phyloP scores from a whole-genome alignment of 2,888 invertebrate species.

The Harmothoe impar region DNA sequence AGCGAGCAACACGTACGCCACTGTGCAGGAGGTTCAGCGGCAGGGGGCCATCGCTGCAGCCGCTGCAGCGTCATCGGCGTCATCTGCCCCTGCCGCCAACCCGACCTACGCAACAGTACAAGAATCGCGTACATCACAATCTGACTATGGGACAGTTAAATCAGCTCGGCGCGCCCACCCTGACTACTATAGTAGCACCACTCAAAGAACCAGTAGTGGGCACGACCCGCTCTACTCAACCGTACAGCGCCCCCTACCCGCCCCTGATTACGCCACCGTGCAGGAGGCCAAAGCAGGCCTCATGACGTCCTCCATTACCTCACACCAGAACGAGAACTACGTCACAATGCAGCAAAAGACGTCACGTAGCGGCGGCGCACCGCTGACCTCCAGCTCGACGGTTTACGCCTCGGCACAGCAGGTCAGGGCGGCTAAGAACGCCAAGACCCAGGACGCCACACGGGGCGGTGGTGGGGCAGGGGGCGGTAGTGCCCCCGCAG shows the following conservation, averaged over 20 bases:
- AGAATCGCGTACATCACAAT: neutral
- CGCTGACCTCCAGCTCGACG: neutral
- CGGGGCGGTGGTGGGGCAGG: neutral
- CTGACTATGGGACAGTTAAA: conserved; percentile 40
- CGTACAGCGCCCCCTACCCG: conserved; percentile 17
- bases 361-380: neutral
- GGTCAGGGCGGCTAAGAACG: conserved; percentile 52
- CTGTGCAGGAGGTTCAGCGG: conserved; percentile 42
- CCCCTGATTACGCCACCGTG: conserved; percentile 35
- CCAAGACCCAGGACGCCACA: conserved; percentile 6
- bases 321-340: conserved; percentile 45
- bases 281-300: conserved; percentile 44
- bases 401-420: conserved; percentile 50
- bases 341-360: conserved; percentile 37
- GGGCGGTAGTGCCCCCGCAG: neutral
- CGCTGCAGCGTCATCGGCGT: neutral
- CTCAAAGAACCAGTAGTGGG: neutral
- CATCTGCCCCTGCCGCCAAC: conserved; percentile 39
- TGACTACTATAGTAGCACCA: neutral
- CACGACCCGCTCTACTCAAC: conserved; percentile 45
- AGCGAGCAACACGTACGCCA: conserved; percentile 33
- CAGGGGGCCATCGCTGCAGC: neutral
- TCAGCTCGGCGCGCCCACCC: neutral
- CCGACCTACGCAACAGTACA: conserved; percentile 45
- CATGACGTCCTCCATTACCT: neutral